Evolutionary conservation across 2,888 invertebrate species (phyloP).

Genomic region (Morpho helenor): DNA sequence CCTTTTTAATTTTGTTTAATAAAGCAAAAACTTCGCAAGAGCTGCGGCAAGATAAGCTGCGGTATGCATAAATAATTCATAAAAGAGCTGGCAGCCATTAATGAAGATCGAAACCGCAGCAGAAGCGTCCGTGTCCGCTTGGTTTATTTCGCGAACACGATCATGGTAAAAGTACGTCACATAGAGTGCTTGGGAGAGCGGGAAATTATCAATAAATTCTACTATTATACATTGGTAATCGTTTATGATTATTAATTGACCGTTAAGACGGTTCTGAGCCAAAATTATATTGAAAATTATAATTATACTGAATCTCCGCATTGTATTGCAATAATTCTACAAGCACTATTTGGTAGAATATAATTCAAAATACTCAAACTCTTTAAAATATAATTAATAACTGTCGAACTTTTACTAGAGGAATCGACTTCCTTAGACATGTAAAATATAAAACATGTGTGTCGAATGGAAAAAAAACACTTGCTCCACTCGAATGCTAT

Average conservation of each 20-base stretch:
- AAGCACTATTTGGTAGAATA: too few species aligned
- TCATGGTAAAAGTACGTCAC: slow-evolving; percentile 42
- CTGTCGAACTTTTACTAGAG: too few species aligned
- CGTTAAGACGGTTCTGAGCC: too few species aligned
- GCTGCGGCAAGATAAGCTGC: slow-evolving; percentile 54
- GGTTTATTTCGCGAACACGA: slow-evolving; percentile 43
- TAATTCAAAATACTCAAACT: too few species aligned
- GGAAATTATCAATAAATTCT: background rate
- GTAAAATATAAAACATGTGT: too few species aligned
- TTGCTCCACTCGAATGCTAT: too few species aligned
- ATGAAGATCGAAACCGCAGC: slow-evolving; percentile 60
- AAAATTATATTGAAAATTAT: too few species aligned
- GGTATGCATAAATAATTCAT: slow-evolving; percentile 70
- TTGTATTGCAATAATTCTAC: too few species aligned
- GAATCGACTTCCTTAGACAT: too few species aligned
- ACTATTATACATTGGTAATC: background rate
- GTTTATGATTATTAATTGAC: slow-evolving; percentile 7
- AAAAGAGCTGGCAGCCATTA: slow-evolving; percentile 63
- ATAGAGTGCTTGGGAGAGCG: slow-evolving; percentile 31
- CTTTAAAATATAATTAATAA: too few species aligned
- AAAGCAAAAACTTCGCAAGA: slow-evolving; percentile 55
- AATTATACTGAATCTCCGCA: too few species aligned
- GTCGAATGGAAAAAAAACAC: too few species aligned
- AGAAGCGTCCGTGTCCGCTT: slow-evolving; percentile 35
- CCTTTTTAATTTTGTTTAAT: slow-evolving; percentile 49